Percentiles rank a stretch among this genome's conserved stretches.
phyloP scores from a whole-genome alignment of 1,140 invertebrate genomes.

The Ceratitis capitata region DNA sequence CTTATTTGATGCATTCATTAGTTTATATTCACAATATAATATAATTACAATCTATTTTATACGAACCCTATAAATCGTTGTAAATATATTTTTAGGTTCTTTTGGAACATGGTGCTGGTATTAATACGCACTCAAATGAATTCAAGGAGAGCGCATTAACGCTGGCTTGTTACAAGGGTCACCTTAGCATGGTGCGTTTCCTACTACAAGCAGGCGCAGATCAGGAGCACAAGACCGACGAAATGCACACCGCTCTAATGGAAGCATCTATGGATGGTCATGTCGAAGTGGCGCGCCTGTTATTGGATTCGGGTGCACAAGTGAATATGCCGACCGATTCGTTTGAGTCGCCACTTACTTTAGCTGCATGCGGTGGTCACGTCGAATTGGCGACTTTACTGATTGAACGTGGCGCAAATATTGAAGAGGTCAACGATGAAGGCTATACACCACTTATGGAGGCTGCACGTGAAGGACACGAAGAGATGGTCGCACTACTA shows the following conservation, averaged over 20 bases:
- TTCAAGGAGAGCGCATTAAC: constrained; percentile 97
- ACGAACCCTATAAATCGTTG: no score
- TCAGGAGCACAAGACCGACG: constrained; percentile 98
- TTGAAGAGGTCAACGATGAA: constrained; percentile 99
- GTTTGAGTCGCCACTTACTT: constrained; percentile 97
- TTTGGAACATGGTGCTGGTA: constrained; percentile 91
- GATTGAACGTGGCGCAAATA: constrained; percentile 96
- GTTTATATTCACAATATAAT: no score
- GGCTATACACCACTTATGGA: constrained; percentile 99
- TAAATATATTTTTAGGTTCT: constrained; percentile 76
- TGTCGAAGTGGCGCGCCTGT: constrained; percentile 91
- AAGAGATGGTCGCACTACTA: constrained; percentile 96
- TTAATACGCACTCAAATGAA: constrained; percentile 99
- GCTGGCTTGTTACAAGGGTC: constrained; percentile 97
- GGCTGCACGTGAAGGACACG: constrained; percentile 96
- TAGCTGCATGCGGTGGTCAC: constrained; percentile 98
- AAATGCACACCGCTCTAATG: constrained; percentile 99
- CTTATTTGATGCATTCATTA: constrained; percentile 65
- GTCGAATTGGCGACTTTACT: constrained; percentile 94
- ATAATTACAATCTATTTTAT: no score
- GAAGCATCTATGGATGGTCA: constrained; percentile 99
- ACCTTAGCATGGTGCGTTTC: constrained; percentile 97
- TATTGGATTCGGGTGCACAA: constrained; percentile 97
- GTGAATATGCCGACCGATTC: constrained; percentile 99
- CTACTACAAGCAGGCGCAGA: constrained; percentile 93